phyloP scores from a whole-genome alignment of 2,113 vertebrate genomes.

The Cyrtonyx montezumae region DNA sequence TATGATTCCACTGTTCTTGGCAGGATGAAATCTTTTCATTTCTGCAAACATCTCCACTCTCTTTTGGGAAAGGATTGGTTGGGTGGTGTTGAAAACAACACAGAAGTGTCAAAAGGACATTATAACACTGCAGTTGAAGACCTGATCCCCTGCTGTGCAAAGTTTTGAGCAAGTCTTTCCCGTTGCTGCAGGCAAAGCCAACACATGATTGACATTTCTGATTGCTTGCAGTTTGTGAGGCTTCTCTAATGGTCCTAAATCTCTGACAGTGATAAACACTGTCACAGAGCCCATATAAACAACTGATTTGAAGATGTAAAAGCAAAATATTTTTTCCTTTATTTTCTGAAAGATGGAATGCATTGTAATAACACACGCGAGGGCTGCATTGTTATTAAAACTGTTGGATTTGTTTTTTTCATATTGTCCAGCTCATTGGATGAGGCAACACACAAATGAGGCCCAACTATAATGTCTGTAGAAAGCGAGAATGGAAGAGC shows the following conservation, averaged over 20 bases:
- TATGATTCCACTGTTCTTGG: background rate
- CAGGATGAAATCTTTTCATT: background rate
- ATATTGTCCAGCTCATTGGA: background rate
- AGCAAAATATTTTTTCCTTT: background rate
- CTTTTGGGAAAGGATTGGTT: background rate
- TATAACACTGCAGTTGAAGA: background rate
- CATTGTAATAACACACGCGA: accelerated
- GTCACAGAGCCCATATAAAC: background rate
- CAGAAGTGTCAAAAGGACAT: background rate
- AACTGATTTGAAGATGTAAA: background rate
- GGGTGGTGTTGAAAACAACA: background rate
- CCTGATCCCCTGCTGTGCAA: background rate
- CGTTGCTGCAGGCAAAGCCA: background rate
- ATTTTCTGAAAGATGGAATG: background rate
- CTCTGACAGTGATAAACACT: background rate
- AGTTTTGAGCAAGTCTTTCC: background rate
- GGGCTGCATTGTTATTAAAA: background rate
- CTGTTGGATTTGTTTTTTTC: background rate
- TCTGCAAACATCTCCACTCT: background rate
- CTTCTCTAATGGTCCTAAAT: background rate
- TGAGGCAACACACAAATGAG: background rate
- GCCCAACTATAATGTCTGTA: background rate
- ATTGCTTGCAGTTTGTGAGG: background rate
- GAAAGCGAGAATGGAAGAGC: background rate
- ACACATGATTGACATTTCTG: background rate